Evolutionary conservation across 1,140 invertebrate genomes (phyloP), one percentile per base, ranked within the genome.

Genomic region (Macrotrachela quadricornifera): DNA sequence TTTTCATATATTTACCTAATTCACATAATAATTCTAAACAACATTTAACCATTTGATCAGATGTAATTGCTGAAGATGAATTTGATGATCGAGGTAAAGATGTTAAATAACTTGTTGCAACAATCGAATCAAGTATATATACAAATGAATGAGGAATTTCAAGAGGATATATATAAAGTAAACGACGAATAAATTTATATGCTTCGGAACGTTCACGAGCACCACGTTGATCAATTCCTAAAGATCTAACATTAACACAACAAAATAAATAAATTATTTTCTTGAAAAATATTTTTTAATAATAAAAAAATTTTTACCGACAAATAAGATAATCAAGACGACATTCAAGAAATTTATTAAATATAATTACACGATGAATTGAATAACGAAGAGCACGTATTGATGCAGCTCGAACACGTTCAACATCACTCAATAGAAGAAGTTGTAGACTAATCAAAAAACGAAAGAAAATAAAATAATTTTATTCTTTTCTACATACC

Each of bases 131-230:
- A 11, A 92, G 67, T 12, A 60, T 80, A 80, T 56, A 82, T 69
- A 62, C 75, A 70, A 64, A 82, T 60, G 77, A 75, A 15, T 75
- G 62, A 43, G 79, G 77, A 58, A 83, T 78, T 48, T 75, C 68
- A 17, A 70, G 61, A 6, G 81, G 79, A 30, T 78, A 73, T 46
- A 83, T 64, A 3, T 77, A 68, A 18, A 83, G 66, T 15, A 80
- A 74, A 57, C 79, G 77, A 56, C 83, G 70, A 38, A 82, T 78
- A 15, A 92, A 74, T 62, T 85, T 77, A 54, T 91, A 70, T 1
- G 84, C 85, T 71, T 92, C 85, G 42, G 87, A 76, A 30, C 86
- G 75, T 66, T 92, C 87, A 54, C 81, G 77, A 61, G 87, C 82
- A 67, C 88, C 88, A 58, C 82, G 71, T 16, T 76, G 46, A 78